Percentiles rank a stretch among this genome's conserved stretches.
Conservation (phyloP, 2,888 invertebrate species). For the Archips xylosteana region DNA sequence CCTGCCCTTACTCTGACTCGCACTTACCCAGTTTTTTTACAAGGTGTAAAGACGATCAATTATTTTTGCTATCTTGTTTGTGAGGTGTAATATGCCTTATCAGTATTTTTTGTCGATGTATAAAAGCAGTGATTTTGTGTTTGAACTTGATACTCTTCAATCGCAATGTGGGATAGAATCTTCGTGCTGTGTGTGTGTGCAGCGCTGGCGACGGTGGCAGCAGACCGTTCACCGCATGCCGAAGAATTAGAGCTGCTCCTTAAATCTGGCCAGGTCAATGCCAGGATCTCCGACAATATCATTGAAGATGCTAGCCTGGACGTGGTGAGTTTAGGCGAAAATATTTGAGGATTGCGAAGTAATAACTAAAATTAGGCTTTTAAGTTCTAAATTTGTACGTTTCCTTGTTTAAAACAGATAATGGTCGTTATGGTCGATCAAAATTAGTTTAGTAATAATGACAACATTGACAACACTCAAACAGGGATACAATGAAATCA, state of each 20-base stretch:
- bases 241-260: conserved; percentile 57
- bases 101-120: conserved; percentile 6
- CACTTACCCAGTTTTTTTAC: not conserved
- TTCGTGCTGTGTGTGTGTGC: conserved; percentile 47
- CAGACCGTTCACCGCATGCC: conserved; percentile 56
- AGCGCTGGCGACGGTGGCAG: conserved; percentile 45
- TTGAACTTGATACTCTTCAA: conserved; percentile 1
- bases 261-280: conserved; percentile 45
- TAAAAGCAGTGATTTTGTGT: conserved; percentile 8
- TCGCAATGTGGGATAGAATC: conserved; percentile 45
- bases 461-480: too few relatives aligned
- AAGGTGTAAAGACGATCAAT: not conserved
- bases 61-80: conserved; percentile 9
- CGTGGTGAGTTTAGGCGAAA: conserved; percentile 62
- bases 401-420: too few relatives aligned
- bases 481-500: too few relatives aligned
- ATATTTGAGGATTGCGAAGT: not conserved
- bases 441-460: too few relatives aligned
- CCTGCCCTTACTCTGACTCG: not conserved
- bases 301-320: conserved; percentile 70
- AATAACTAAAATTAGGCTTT: too few relatives aligned
- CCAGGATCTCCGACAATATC: conserved; percentile 63
- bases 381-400: too few relatives aligned
- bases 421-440: too few relatives aligned
- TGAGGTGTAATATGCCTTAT: conserved; percentile 4